Percentiles rank a stretch among this genome's conserved stretches.
Evolutionary conservation across 2,888 invertebrate species (phyloP).

Genomic region (Salpingus planirostris): DNA sequence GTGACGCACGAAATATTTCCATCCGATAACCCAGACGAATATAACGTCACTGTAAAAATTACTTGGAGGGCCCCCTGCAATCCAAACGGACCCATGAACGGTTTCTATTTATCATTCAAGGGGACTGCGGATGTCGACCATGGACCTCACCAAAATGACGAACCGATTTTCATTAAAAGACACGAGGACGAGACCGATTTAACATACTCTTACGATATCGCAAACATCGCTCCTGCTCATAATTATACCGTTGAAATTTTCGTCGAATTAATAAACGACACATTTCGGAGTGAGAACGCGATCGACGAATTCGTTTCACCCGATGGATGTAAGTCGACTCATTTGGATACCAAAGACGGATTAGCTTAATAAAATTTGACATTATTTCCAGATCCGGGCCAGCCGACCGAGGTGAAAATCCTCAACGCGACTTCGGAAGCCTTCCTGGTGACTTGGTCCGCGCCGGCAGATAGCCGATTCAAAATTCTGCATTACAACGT

Average conservation of each 20-base stretch:
- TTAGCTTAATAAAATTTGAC: background rate
- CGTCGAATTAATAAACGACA: no score
- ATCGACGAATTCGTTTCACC: background rate
- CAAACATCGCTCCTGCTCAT: no score
- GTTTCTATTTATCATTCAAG: constrained; percentile 15
- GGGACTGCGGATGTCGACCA: constrained; percentile 3
- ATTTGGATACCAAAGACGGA: no score
- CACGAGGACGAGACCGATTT: no score
- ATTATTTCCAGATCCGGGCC: background rate
- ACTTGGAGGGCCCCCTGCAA: constrained; percentile 23
- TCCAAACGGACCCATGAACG: constrained; percentile 21
- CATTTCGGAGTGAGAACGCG: background rate
- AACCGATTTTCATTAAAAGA: no score
- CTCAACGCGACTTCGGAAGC: background rate
- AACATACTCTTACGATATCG: no score
- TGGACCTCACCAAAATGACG: background rate
- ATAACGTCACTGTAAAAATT: constrained; percentile 11
- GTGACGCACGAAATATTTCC: no score
- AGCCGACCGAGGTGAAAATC: background rate
- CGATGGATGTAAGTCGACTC: background rate
- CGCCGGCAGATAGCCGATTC: no score
- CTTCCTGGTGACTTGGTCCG: background rate
- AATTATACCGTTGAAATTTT: no score
- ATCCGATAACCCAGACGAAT: constrained; percentile 3
- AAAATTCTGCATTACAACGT: background rate